Evolutionary conservation across 1,140 invertebrate species (phyloP).

Genomic region (Diplogasteroides magnus): DNA sequence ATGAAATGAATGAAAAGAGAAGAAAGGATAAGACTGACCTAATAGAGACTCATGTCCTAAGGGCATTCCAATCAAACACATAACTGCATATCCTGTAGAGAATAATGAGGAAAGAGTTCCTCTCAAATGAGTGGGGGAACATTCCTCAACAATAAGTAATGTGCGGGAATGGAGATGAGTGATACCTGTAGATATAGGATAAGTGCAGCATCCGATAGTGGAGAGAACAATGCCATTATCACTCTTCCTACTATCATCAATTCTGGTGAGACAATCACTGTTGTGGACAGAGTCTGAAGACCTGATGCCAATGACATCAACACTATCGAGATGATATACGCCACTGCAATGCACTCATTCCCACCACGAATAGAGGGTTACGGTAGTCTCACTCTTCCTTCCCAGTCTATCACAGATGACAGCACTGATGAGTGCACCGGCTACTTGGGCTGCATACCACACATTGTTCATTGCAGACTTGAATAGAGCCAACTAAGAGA

Average conservation of each 20-base stretch:
- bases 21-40: constrained; percentile 42
- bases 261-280: constrained; percentile 41
- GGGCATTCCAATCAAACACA: constrained; percentile 46
- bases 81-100: constrained; percentile 46
- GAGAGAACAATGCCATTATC: constrained; percentile 50
- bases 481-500: constrained; percentile 22
- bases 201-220: constrained; percentile 44
- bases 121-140: constrained; percentile 47
- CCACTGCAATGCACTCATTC: constrained; percentile 33
- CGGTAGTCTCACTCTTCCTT: constrained; percentile 33
- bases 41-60: constrained; percentile 43
- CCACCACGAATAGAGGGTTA: background rate
- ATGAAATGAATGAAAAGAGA: constrained; percentile 10
- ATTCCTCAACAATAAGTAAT: constrained; percentile 36
- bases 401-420: constrained; percentile 46
- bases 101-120: constrained; percentile 44
- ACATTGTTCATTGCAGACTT: constrained; percentile 31
- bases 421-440: constrained; percentile 47
- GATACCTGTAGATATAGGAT: constrained; percentile 50
- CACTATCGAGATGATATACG: constrained; percentile 47
- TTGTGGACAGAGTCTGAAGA: constrained; percentile 41
- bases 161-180: background rate
- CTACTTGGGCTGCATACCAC: constrained; percentile 55
- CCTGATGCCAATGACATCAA: constrained; percentile 47
- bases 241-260: constrained; percentile 42